Base-by-base conservation (phyloP, 2,888 invertebrate genomes). In the Drosophila algonquin region DNA sequence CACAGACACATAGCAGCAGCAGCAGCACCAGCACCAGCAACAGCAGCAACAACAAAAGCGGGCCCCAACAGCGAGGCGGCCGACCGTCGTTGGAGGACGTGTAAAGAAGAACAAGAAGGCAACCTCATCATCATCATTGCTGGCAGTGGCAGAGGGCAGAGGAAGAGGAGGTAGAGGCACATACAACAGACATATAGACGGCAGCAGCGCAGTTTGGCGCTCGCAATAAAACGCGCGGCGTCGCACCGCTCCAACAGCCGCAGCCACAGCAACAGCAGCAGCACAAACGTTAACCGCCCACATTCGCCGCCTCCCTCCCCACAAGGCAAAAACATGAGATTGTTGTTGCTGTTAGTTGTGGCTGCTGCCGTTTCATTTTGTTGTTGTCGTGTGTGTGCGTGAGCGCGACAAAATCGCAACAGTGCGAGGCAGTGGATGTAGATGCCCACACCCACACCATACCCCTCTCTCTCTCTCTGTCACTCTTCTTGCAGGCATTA, bases 71-170 rank as follows among this genome's bases (percentile, higher is more conserved):
- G 47, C 73, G 54, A 47, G n/a, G 40, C 40, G 40, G 40, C 73
- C 73, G 71, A 76, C 83, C 83, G 81, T 75, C 77, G 76, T 87
- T 82, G 88, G 84, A 89, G 89, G 87, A 83, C 83, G 83, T 88
- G 83, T 80, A 83, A 86, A 82, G 83, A 82, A 82, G 85, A 83
- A 87, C 54, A 51, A 73, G 77, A 65, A 75, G 73, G 61, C 75
- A 79, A 74, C 80, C 68, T 69, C 83, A 86, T 77, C 80, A 86
- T 77, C 75, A 80, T 55, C 69, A 77, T 53, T 40, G 51, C 27
- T 48, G 32, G 61, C 44, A 57, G 44, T 12, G 32, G n/a, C 40
- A 35, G 40, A 24, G 21, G 64, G 40, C 35, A 16, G 40, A 21
- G 62, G n/a, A 12, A 53, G 47, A 35, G 18, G 40, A 21, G 62